Conservation (phyloP, 2,113 vertebrate genomes). For the pig (Sus scrofa) region DNA sequence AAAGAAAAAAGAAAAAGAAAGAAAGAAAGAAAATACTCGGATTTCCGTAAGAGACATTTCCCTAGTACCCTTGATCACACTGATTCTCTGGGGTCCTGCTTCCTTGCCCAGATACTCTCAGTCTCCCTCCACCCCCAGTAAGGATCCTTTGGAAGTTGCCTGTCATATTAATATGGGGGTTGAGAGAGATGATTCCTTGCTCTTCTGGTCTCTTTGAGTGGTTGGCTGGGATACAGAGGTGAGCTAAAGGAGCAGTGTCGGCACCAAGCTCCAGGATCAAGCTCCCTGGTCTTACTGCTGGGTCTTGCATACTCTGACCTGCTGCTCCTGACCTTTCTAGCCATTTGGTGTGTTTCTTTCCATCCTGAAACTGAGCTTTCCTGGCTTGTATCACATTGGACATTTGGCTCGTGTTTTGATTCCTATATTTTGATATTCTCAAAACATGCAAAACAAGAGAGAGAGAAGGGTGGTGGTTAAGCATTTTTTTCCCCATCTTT, state of each 20-base stretch:
- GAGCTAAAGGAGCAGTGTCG: background rate
- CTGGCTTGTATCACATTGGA: constrained; percentile 36
- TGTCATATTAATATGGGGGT: background rate
- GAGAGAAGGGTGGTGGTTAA: background rate
- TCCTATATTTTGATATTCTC: constrained; percentile 47
- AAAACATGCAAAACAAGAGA: constrained; percentile 30
- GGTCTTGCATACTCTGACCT: background rate
- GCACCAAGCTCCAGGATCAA: background rate
- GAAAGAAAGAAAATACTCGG: background rate
- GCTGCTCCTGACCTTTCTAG: constrained; percentile 55
- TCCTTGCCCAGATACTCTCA: background rate
- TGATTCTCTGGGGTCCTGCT: background rate
- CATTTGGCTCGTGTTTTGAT: constrained; percentile 64
- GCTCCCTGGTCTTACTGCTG: background rate
- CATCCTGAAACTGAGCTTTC: constrained; percentile 32
- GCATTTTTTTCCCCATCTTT: background rate
- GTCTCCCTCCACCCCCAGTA: background rate
- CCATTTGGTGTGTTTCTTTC: constrained; percentile 50
- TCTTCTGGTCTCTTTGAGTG: background rate
- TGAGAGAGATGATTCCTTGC: background rate
- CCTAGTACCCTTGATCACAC: background rate
- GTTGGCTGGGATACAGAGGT: background rate
- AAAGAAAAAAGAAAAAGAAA: background rate
- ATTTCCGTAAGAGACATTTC: constrained; percentile 34
- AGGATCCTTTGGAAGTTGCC: constrained; percentile 1